Percentiles rank a stretch among this genome's conserved stretches.
These are phyloP conservation scores for Syngnathus scovelli DNA, from an alignment of 2,113 vertebrate genomes.

Conservation along the genomic window DNA sequence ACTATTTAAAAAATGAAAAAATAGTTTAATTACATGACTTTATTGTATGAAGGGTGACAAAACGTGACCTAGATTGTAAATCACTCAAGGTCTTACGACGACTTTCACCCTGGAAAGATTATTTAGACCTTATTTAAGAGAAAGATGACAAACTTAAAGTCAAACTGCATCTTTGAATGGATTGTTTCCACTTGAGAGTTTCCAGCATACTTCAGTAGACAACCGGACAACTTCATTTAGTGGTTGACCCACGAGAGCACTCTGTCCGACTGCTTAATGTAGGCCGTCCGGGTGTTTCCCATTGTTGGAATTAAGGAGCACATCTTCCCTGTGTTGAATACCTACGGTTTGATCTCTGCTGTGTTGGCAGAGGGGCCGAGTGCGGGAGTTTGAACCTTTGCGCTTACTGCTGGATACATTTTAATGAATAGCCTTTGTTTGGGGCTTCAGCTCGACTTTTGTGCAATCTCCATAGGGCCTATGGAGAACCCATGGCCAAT, in stretches of 20 bases:
- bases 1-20: too few relatives aligned
- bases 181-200: not conserved
- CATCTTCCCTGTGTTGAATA: constrained; percentile 37
- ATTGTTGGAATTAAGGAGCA: constrained; percentile 38
- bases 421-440: constrained; percentile 75
- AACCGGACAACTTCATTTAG: constrained; percentile 42
- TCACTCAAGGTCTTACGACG: too few relatives aligned
- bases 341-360: constrained; percentile 61
- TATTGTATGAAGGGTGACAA: too few relatives aligned
- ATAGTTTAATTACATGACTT: too few relatives aligned
- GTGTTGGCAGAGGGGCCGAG: constrained; percentile 52
- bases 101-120: too few relatives aligned
- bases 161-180: not conserved
- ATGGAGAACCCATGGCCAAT: constrained; percentile 45
- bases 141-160: not conserved
- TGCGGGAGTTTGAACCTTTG: constrained; percentile 47
- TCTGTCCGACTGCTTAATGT: constrained; percentile 26
- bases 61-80: too few relatives aligned
- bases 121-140: too few relatives aligned
- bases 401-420: constrained; percentile 69
- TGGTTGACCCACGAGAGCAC: constrained; percentile 43
- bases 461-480: constrained; percentile 46
- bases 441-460: constrained; percentile 46
- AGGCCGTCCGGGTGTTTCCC: constrained; percentile 32
- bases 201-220: not conserved